Base-by-base conservation (phyloP, 2,113 vertebrate genomes). In the Atherinomorus stipes region DNA sequence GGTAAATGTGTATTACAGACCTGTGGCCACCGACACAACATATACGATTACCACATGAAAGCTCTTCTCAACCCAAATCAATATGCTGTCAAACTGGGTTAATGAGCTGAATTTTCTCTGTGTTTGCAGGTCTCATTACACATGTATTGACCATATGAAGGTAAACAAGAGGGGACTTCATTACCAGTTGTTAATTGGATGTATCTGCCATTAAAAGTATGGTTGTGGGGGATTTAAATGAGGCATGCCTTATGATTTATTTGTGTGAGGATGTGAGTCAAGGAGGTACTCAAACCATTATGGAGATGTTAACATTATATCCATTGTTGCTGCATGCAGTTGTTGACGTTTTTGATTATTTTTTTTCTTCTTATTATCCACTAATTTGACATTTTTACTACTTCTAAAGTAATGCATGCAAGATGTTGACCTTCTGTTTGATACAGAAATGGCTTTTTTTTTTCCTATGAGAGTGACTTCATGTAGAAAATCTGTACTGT, bases 241-340 rank as follows among this genome's bases (percentile, higher is more conserved):
- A 96, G 94, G 97, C 96, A 97, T 97, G 98, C 95, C 96, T 98
- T 97, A 96, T 95, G 93, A 96, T 94, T 95, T 93, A 94, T 88
- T 68, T 64, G 88, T 94, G 93, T 92, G 93, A 95, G 87, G 85
- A 90, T 92, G 92, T 88, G 92, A 92, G 89, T 25, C 61, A 50
- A 54, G 88, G 81, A 92, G 90, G 92, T 89, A 69, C 52, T 66
- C 64, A 89, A 93, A 94, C 93, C 93, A 90, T 87, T 79, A 82
- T 91, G 91, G 94, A 94, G 93, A 93, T 94, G 95, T 95, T 93
- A 95, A 94, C 94, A 91, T 94, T 93, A 87, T 84, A 75, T 86
- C 62, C 87, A 88, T 83, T 95, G 90, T 95, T 95, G 94, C 95
- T 96, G 96, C 97, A 96, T 98, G 96, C 95, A 93, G 93, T 96